Evolutionary conservation across 2,113 vertebrate species (phyloP), one percentile per base, ranked within the genome.

Genomic region (Synchiropus splendidus): DNA sequence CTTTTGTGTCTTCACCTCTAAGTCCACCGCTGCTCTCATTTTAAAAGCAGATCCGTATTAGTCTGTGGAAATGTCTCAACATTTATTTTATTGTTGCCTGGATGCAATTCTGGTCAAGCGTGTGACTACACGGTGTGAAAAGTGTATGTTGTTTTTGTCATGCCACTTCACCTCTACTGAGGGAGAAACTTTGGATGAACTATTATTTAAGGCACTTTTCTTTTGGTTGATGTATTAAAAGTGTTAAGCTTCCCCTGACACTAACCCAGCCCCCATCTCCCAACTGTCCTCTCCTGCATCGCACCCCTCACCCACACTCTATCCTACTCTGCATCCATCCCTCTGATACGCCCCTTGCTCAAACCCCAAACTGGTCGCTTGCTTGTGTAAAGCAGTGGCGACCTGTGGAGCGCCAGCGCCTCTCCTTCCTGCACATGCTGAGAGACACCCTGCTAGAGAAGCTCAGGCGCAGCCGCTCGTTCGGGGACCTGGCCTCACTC

Each of bases 401-500:
- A 61, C 85, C 87, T 5, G 86, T 84, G 72, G 85, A 89, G 81
- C 89, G 77, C 78, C 89, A 85, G 47, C 83, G 86, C 72, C 74
- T 90, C 71, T 86, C 91, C 70, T 88, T 95, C 83, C 86, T 94
- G 83, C 87, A 89, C 74, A 85, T 85, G 80, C 89, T 97, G 65
- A 85, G 91, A 67, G 90, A 92, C 73, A 83, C 87, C 74, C 87
- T 97, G 78, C 85, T 97, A 80, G 92, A 95, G 85, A 94, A 90
- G 83, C 83, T 97, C 67, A 90, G 87, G 58, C 88, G 89, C 78
- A 92, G 88, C 84, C 88, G 88, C 76, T 97, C 92, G 49, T 90
- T 93, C 82, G 89, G 92, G 64, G 94, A 97, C 83, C 87, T 97
- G 87, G 86, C 94, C 70, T 92, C 88, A 31, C 89, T 95, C 61